A percentile compares a stretch with the other conserved stretches of the same genome.
phyloP scores from a whole-genome alignment of 2,797 vertebrate species.

The Lepus oiostolus region DNA sequence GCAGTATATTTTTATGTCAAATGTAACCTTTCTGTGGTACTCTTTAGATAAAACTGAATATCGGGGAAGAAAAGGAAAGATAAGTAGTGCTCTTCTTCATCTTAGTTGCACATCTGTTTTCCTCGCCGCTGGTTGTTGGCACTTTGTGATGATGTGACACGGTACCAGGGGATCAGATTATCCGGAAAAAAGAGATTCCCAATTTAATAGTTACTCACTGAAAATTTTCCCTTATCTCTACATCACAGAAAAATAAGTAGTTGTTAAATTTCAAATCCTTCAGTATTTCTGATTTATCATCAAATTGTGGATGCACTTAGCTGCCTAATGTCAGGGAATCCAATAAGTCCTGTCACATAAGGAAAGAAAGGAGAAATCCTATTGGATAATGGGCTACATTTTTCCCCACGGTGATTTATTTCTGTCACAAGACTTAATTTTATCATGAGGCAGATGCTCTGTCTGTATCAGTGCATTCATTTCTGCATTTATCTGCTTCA shows the following conservation, averaged over 20 bases:
- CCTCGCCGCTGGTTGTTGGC: constrained; percentile 86
- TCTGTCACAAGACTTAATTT: constrained; percentile 92
- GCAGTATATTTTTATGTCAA: constrained; percentile 87
- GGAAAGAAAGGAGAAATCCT: constrained; percentile 89
- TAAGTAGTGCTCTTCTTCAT: constrained; percentile 88
- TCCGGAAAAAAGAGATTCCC: constrained; percentile 87
- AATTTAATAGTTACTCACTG: constrained; percentile 88
- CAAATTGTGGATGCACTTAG: constrained; percentile 90
- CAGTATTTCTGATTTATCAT: constrained; percentile 90
- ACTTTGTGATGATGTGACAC: constrained; percentile 88
- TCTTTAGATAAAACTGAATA: constrained; percentile 89
- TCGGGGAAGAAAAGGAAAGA: constrained; percentile 83
- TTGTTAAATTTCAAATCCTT: constrained; percentile 89
- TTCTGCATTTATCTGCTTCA: constrained; percentile 88
- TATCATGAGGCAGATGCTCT: constrained; percentile 90
- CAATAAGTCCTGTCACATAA: constrained; percentile 92
- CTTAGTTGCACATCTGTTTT: constrained; percentile 90
- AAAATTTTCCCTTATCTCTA: constrained; percentile 88
- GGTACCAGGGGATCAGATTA: constrained; percentile 85
- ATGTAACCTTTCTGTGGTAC: constrained; percentile 87
- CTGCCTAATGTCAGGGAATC: constrained; percentile 91
- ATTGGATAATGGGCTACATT: constrained; percentile 89
- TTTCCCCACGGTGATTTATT: constrained; percentile 90
- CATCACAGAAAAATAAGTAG: constrained; percentile 88
- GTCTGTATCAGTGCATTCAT: constrained; percentile 88